phyloP scores from a whole-genome alignment of 2,888 invertebrate species.

The Zaprionus lineosus region DNA sequence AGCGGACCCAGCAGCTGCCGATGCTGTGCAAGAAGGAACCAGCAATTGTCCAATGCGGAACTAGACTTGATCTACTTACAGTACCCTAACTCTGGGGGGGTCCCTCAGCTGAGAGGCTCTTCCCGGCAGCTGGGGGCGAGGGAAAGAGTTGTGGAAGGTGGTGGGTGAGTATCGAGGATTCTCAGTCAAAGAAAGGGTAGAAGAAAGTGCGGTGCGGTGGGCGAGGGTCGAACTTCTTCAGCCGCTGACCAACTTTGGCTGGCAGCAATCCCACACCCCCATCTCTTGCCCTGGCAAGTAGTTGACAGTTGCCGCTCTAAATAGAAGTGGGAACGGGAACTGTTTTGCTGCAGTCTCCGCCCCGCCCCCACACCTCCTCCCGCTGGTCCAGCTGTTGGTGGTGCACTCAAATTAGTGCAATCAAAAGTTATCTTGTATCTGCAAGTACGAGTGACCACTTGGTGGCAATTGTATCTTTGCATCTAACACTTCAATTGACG shows the following conservation, averaged over 20 bases:
- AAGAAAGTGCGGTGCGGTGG: too few relatives aligned
- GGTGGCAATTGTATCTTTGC: conserved; percentile 71
- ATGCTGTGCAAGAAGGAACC: conserved; percentile 66
- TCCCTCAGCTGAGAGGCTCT: not conserved
- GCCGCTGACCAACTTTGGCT: conserved; percentile 27
- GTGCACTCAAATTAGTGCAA: conserved; percentile 76
- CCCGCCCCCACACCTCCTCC: too few relatives aligned
- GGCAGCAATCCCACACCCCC: too few relatives aligned
- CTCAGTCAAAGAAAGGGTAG: too few relatives aligned
- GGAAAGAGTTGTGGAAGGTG: not conserved
- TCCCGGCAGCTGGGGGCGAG: too few relatives aligned
- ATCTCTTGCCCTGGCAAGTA: too few relatives aligned
- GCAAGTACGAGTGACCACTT: conserved; percentile 52
- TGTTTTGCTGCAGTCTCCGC: conserved; percentile 34
- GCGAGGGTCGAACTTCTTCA: too few relatives aligned
- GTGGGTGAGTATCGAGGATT: too few relatives aligned
- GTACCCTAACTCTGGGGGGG: conserved; percentile 4
- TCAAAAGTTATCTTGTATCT: conserved; percentile 77
- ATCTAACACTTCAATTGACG: conserved; percentile 77
- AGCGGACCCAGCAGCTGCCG: too few relatives aligned
- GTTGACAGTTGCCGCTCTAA: conserved; percentile 46
- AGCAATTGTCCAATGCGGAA: conserved; percentile 77
- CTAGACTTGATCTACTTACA: conserved; percentile 46
- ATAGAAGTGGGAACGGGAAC: conserved; percentile 68
- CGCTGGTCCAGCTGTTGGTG: conserved; percentile 15